A percentile compares a stretch with the other conserved stretches of the same genome.
Conservation (phyloP, 2,797 vertebrate species). For the Sibirionetta formosa region DNA sequence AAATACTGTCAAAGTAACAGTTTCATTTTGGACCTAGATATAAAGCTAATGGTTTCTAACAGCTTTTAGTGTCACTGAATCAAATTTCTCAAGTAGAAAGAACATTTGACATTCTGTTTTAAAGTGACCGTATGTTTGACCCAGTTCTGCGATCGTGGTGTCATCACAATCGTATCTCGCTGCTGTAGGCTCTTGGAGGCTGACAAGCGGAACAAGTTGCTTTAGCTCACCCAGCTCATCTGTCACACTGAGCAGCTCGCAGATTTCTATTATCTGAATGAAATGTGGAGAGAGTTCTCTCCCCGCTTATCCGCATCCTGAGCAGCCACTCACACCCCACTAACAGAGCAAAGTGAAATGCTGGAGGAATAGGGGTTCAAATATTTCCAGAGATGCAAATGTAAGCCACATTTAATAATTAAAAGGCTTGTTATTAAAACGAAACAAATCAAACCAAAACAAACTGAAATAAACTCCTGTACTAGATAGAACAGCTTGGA, state of each 20-base stretch:
- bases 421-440: background rate
- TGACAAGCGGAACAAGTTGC: slow-evolving; percentile 83
- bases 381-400: background rate
- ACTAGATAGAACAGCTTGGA: background rate
- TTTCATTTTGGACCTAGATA: slow-evolving; percentile 54
- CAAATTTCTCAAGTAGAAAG: slow-evolving; percentile 76
- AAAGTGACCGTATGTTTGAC: slow-evolving; percentile 81
- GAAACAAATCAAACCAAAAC: no score
- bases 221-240: slow-evolving; percentile 75
- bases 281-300: slow-evolving; percentile 60
- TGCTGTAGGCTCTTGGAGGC: slow-evolving; percentile 66
- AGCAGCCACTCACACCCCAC: background rate
- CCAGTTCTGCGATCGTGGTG: slow-evolving; percentile 71
- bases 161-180: slow-evolving; percentile 74
- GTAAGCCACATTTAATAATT: background rate
- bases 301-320: slow-evolving; percentile 53
- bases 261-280: slow-evolving; percentile 78
- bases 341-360: background rate
- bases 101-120: slow-evolving; percentile 73
- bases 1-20: slow-evolving; percentile 26
- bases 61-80: slow-evolving; percentile 67
- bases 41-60: slow-evolving; percentile 73
- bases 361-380: background rate
- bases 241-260: slow-evolving; percentile 80
- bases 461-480: background rate